A percentile compares a stretch with the other conserved stretches of the same genome.
phyloP scores from a whole-genome alignment of 2,113 vertebrate genomes.

The Peromyscus maniculatus region DNA sequence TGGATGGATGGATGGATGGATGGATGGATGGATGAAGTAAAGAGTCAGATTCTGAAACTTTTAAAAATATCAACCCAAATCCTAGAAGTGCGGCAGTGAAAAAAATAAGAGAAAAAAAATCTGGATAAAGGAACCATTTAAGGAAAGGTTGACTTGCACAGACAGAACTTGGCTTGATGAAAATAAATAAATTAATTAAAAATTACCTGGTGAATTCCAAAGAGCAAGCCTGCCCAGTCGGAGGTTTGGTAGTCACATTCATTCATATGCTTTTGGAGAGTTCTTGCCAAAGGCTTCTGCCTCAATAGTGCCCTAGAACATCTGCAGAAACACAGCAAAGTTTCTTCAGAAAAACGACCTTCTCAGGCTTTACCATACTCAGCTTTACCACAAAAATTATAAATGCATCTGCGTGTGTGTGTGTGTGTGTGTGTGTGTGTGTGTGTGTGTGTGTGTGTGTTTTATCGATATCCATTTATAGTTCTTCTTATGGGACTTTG shows the following conservation, averaged over 20 bases:
- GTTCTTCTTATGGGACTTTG: slow-evolving; percentile 42
- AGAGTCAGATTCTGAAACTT: slow-evolving; percentile 24
- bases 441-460: background rate
- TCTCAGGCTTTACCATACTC: slow-evolving; percentile 30
- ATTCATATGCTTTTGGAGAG: slow-evolving; percentile 46
- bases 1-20: background rate
- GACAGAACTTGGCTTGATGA: background rate
- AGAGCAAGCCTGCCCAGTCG: background rate
- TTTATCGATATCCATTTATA: slow-evolving; percentile 27
- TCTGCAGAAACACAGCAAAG: slow-evolving; percentile 50
- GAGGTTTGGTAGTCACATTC: slow-evolving; percentile 28
- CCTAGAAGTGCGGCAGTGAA: background rate
- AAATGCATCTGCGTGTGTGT: background rate
- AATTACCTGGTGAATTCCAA: background rate
- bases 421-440: background rate
- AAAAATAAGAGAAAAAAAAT: background rate
- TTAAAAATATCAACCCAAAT: background rate
- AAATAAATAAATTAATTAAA: background rate
- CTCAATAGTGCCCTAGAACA: background rate
- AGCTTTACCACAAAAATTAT: slow-evolving; percentile 28
- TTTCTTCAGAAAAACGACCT: slow-evolving; percentile 44
- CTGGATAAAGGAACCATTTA: slow-evolving; percentile 25
- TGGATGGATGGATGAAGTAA: background rate
- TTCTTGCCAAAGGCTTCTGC: slow-evolving; percentile 42
- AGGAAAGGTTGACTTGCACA: background rate